A percentile compares a stretch with the other conserved stretches of the same genome.
phyloP scores from a whole-genome alignment of 2,113 vertebrate species.

The Gavia stellata region DNA sequence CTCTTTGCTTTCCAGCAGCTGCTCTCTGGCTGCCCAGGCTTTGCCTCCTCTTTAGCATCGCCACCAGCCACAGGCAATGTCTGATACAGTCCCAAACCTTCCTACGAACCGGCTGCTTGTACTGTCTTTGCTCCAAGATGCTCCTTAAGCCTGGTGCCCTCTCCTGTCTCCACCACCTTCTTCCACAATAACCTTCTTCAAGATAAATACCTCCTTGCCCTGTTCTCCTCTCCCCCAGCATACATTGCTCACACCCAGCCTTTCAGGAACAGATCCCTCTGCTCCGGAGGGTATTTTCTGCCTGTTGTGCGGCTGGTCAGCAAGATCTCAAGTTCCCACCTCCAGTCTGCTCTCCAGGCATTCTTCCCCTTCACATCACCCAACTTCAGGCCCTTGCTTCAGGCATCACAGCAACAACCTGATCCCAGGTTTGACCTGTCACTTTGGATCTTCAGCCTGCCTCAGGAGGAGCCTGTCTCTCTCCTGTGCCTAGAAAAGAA shows the following conservation, averaged over 20 bases:
- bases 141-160: not conserved
- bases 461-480: not conserved
- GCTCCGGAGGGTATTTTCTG: not conserved
- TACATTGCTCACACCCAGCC: not conserved
- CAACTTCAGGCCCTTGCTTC: not conserved
- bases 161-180: not conserved
- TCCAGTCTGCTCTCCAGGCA: not conserved
- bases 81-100: not conserved
- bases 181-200: not conserved
- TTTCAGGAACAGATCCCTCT: not conserved
- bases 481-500: not conserved
- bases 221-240: not conserved
- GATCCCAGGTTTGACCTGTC: not conserved
- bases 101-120: not conserved
- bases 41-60: not conserved
- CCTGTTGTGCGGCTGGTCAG: not conserved
- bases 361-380: not conserved
- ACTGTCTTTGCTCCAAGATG: fast-evolving
- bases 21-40: not conserved
- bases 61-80: not conserved
- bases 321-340: not conserved
- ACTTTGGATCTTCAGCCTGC: not conserved
- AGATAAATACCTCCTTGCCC: not conserved
- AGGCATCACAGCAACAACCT: not conserved
- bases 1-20: not conserved